Evolutionary conservation across 2,113 vertebrate genomes (phyloP), one percentile per base, ranked within the genome.

Genomic region (Microtus pennsylvanicus): DNA sequence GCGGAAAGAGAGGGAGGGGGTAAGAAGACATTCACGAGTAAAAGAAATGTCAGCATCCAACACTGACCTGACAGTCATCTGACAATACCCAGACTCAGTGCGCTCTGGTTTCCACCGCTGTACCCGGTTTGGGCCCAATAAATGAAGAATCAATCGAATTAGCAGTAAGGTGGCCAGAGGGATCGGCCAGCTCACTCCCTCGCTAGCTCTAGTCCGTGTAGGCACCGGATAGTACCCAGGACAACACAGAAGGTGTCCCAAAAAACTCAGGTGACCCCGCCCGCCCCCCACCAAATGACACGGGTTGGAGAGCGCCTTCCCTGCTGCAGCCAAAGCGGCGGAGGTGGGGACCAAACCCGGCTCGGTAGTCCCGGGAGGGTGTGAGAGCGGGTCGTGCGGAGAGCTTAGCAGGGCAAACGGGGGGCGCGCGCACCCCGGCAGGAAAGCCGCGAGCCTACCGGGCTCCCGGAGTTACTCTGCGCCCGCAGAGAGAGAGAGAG

Each of bases 71-170:
- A 98, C 98, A 98, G 98, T 97, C 99, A 98, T 98, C 98, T 99
- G 99, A 99, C 98, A 99, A 98, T 97, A 96, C 89, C 87, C 98
- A 98, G 98, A 98, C 97, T 45, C 92, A 72, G 42, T 63, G 93
- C 96, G 58, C 96, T 87, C 96, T 88, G 96, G 88, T 96, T 98
- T 97, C 97, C 97, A 98, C 98, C 97, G 97, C 97, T 98, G 98
- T 97, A 93, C 96, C 98, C 93, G 95, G 95, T 96, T 98, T 89
- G 95, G 96, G 97, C 96, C 98, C 96, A 97, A 90, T 91, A 97
- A 95, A 97, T 95, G 97, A 97, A 91, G 97, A 96, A 96, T 98
- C 97, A 85, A 96, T 94, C 95, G 92, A 82, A 97, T 96, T 95
- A 96, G 91, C 76, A 83, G 93, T 87, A 69, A 97, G 97, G 95